Evolutionary conservation across 64 coral and sea anemone genomes (phyloP).

Genomic region (Stylophora pistillata): DNA sequence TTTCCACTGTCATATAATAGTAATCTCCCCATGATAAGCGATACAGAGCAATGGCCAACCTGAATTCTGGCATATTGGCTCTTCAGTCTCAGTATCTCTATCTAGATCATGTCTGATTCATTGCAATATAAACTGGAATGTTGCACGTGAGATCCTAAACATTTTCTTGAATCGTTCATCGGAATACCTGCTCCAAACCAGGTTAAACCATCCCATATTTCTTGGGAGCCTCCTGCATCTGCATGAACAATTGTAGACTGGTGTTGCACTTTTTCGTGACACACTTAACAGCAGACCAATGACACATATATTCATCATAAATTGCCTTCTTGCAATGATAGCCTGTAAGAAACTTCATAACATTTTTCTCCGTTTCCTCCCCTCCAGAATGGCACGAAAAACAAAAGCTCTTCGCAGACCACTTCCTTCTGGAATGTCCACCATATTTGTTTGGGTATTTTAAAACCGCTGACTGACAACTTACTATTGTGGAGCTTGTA

Average conservation of each 20-base stretch:
- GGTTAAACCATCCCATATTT: slow-evolving; percentile 59
- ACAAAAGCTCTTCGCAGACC: not conserved
- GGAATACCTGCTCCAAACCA: slow-evolving; percentile 52
- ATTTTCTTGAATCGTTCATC: slow-evolving; percentile 60
- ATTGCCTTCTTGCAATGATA: slow-evolving; percentile 24
- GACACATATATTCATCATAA: slow-evolving; percentile 16
- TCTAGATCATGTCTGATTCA: slow-evolving; percentile 27
- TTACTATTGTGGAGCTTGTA: slow-evolving; percentile 1
- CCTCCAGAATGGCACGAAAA: not conserved
- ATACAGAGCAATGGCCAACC: slow-evolving; percentile 50
- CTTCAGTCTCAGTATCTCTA: slow-evolving; percentile 32
- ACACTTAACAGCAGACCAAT: slow-evolving; percentile 4
- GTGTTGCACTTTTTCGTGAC: not conserved
- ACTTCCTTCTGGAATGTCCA: not conserved
- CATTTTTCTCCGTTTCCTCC: slow-evolving; percentile 18
- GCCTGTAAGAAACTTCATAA: slow-evolving; percentile 9
- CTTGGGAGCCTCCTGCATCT: slow-evolving; percentile 10
- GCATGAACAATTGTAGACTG: slow-evolving; percentile 6
- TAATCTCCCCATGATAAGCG: too few relatives aligned
- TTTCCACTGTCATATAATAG: slow-evolving; percentile 35
- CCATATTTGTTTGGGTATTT: not conserved
- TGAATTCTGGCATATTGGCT: slow-evolving; percentile 43
- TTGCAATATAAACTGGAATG: slow-evolving; percentile 59
- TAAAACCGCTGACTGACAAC: too few relatives aligned
- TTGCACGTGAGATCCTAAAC: slow-evolving; percentile 56